Percentiles rank a stretch among this genome's conserved stretches.
Evolutionary conservation across 2,888 invertebrate species (phyloP).

Genomic region (Oscheius sp.): DNA sequence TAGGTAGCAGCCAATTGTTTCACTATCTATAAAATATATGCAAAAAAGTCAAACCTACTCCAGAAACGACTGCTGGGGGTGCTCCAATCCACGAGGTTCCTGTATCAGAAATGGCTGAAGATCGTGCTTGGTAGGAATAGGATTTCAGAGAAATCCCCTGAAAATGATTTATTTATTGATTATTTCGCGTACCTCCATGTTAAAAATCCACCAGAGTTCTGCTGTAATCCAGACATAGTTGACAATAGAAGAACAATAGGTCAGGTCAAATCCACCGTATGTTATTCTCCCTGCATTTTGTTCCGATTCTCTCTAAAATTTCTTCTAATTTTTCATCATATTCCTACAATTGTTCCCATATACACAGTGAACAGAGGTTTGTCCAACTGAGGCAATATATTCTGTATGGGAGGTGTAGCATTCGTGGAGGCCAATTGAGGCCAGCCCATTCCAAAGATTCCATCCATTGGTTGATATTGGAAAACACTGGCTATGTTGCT

Average conservation of each 20-base stretch:
- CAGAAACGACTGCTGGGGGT: conserved; percentile 36
- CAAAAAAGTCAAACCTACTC: background rate
- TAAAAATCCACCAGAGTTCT: conserved; percentile 58
- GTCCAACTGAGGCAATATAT: conserved; percentile 82
- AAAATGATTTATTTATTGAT: conserved; percentile 3
- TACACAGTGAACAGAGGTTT: conserved; percentile 92
- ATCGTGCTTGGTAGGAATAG: conserved; percentile 33
- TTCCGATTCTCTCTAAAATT: no score
- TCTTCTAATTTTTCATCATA: no score
- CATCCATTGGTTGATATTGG: conserved; percentile 62
- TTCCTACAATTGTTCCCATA: conserved; percentile 78
- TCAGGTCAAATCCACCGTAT: conserved; percentile 58
- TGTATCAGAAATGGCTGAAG: conserved; percentile 60
- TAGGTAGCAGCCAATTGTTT: conserved; percentile 47
- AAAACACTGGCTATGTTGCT: conserved; percentile 51
- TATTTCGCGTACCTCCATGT: background rate
- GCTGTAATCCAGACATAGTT: conserved; percentile 57
- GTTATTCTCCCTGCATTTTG: conserved; percentile 57
- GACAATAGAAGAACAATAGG: conserved; percentile 54
- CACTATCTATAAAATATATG: conserved; percentile 32
- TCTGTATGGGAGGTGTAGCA: conserved; percentile 87
- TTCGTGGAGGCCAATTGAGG: conserved; percentile 78
- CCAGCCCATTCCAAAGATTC: conserved; percentile 66
- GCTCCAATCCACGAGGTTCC: conserved; percentile 61
- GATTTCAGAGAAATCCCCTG: conserved; percentile 49